These are phyloP conservation scores for Cirrhinus molitorella DNA, from an alignment of 2,797 vertebrate species.

Conservation along the genomic window DNA sequence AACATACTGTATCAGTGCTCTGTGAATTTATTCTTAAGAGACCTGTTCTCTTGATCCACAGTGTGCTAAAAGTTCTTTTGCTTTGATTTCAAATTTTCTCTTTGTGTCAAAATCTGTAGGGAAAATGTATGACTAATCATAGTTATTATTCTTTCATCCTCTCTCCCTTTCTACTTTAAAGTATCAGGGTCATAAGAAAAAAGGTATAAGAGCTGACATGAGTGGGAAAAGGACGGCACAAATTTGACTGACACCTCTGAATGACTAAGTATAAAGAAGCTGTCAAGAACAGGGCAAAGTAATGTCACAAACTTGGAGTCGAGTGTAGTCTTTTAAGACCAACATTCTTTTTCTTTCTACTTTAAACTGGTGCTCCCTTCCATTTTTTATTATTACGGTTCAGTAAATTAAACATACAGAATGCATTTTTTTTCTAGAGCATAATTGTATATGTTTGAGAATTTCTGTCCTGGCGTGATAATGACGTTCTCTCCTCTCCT, in stretches of 20 bases:
- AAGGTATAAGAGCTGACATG: conserved; percentile 29
- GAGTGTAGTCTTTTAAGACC: conserved; percentile 1
- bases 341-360: not conserved
- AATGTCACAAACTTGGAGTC: conserved; percentile 11
- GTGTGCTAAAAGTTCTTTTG: conserved; percentile 2
- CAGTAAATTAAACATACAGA: not conserved
- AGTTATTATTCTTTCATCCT: conserved; percentile 34
- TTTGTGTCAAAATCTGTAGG: conserved; percentile 28
- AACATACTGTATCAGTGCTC: not conserved
- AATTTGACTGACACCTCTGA: conserved; percentile 25
- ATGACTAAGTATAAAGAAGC: conserved; percentile 8
- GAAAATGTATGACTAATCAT: conserved; percentile 41
- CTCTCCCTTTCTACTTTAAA: conserved; percentile 36
- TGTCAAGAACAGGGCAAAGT: conserved; percentile 25
- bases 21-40: not conserved
- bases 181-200: conserved; percentile 28
- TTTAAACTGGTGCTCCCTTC: not conserved
- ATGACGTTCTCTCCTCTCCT: not conserved
- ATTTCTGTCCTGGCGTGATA: not conserved
- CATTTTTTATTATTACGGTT: not conserved
- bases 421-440: not conserved
- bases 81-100: conserved; percentile 36
- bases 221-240: conserved; percentile 9
- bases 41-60: conserved; percentile 20
- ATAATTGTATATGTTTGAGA: not conserved